Base-by-base conservation (phyloP, 1,140 invertebrate genomes). In the Lethrus apterus region DNA sequence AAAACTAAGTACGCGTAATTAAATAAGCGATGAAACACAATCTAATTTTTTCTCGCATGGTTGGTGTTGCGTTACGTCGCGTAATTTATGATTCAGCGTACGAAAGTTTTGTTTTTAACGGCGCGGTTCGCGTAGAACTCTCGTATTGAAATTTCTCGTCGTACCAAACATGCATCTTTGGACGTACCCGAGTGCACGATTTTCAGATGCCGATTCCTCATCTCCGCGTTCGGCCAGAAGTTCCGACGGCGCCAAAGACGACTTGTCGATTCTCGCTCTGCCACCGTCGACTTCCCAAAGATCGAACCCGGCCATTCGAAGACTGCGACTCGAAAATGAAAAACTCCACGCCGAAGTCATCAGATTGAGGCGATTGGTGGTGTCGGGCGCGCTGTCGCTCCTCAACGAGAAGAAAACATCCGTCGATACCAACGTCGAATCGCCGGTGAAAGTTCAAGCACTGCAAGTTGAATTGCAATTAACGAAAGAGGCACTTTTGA, bases 251-350 rank as follows among this genome's bases (percentile, higher is more conserved):
- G 31, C 30, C 4, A 53, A 53, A 17, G 58, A 61, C 42, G 60
- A 63, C 34, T 36, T 59, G 8, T 52, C 52, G 4, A 51, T 55
- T 2, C 31, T 58, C 17, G 33, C 21, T 7, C 30, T 63, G 18
- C 58, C 59, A 8, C 56, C 58, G 11, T 56, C 58, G 3, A 54
- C 53, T 44, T 62, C 57, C 7, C 52, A 54, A 15, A 62, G 60
- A 36, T 53, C 61, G 2, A 41, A 56, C 4, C 65, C 70, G 1
- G 69, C 70, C 20, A 62, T 71, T 0, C 62, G 72, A 9, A 59
- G 79, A 45, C 63, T 86, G 4, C 72, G 79, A 31, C 58, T 77
- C 42, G 78, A 83, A 55, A 83, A 86, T 53, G 78, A 81, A 50
- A 71, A 73, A 40, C 65, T 86, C n/a, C 77, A 77, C 38, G 73